Base-by-base conservation (phyloP, 1,140 invertebrate genomes). In the Cherax quadricarinatus region DNA sequence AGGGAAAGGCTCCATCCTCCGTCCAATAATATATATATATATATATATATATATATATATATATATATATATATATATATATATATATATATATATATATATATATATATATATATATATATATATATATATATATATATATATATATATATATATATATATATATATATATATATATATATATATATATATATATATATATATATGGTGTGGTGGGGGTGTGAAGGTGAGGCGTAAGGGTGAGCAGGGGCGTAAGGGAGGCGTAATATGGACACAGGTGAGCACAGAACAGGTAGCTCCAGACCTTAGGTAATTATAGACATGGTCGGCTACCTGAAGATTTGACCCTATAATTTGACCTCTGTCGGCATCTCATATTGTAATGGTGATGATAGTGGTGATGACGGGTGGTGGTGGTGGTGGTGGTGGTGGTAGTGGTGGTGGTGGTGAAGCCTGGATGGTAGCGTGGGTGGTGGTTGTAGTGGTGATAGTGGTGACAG, bases 21-120 rank as follows among this genome's bases (percentile, higher is more conserved):
- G 14, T 18, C 18, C 30, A 41, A 41, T 41, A 41, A 75, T 75
- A 75, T 51, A 75, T 75, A 75, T 24, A 75, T 75, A 75, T 75
- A 75, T 75, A 75, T 75, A 75, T 75, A 75, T 75, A 75, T 75
- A 75, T 75, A 75, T 75, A 75, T 75, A 75, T 75, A 75, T 75
- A 75, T 75, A 75, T 75, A 75, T 75, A 75, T 75, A 75, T 75
- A 75, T 75, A 75, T 75, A 75, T 75, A 75, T 75, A 75, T 75
- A 75, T 75, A 75, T 75, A 75, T 57, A 57, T 14, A 57, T 9
- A 57, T 7, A 75, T 18, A 75, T 75, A 14, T 75, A 75, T 75
- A 75, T 75, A 75, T 75, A 75, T 14, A 75, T 41, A 75, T 14
- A 75, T 75, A 75, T 75, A 75, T 14, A 75, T 21, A 75, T 75